Evolutionary conservation across 2,797 vertebrate species (phyloP).

Genomic region (Rhinichthys osculus): DNA sequence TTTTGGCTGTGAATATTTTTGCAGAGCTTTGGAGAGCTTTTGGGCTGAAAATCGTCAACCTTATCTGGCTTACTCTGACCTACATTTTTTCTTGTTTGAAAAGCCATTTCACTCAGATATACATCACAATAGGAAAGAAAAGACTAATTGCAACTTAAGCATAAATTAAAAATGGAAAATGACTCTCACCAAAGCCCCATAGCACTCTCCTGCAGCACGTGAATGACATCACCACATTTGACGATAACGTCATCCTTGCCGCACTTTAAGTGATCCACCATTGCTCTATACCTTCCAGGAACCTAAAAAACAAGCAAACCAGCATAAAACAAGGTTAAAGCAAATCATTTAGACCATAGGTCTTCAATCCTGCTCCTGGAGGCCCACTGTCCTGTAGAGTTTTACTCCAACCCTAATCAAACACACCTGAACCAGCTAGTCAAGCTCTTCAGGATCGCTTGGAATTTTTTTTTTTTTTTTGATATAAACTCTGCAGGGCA

Average conservation of each 20-base stretch:
- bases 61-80: not conserved
- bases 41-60: not conserved
- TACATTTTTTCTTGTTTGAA: not conserved
- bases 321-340: not conserved
- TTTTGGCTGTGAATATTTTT: not conserved
- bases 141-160: not conserved
- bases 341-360: not conserved
- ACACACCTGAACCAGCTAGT: too few species aligned
- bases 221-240: constrained; percentile 87
- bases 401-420: too few species aligned
- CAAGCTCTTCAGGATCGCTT: too few species aligned
- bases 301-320: constrained; percentile 71
- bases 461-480: too few species aligned
- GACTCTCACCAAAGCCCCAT: constrained; percentile 85
- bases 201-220: constrained; percentile 82
- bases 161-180: not conserved
- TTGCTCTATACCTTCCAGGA: constrained; percentile 86
- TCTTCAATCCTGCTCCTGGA: too few species aligned
- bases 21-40: not conserved
- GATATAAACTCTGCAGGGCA: too few species aligned
- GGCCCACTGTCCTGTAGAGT: too few species aligned
- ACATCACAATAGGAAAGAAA: not conserved
- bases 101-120: not conserved
- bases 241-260: constrained; percentile 88
- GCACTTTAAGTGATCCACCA: constrained; percentile 84